These are phyloP conservation scores for Eudemis profundana DNA, from an alignment of 2,888 invertebrate species.

Conservation along the genomic window DNA sequence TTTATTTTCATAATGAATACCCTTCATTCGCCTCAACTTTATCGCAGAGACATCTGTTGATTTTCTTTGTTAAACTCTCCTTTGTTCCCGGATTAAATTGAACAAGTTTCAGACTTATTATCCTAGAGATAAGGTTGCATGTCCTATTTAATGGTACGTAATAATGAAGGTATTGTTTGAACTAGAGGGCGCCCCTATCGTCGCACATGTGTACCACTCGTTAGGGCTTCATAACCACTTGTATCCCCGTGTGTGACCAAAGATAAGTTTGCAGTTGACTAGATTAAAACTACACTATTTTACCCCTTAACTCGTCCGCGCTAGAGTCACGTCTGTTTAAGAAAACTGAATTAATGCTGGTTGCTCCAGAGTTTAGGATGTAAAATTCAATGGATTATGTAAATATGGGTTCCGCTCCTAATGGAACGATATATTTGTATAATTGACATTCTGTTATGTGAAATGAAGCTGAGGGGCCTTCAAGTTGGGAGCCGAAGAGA, in stretches of 20 bases:
- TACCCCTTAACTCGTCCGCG: constrained; percentile 1
- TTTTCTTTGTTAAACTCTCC: constrained; percentile 46
- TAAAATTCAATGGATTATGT: constrained; percentile 45
- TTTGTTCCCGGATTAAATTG: constrained; percentile 41
- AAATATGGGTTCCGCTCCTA: constrained; percentile 42
- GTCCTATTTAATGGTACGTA: constrained; percentile 32
- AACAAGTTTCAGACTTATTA: constrained; percentile 45
- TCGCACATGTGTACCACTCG: constrained; percentile 51
- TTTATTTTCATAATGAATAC: constrained; percentile 47
- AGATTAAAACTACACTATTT: constrained; percentile 13
- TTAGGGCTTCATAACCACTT: constrained; percentile 52
- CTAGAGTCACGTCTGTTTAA: constrained; percentile 12
- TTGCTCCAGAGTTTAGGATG: constrained; percentile 37
- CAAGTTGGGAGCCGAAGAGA: constrained; percentile 24
- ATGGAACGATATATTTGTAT: constrained; percentile 45
- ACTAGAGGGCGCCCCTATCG: constrained; percentile 47
- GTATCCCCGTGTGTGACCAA: constrained; percentile 48
- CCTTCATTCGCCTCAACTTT: constrained; percentile 45
- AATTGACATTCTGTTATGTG: constrained; percentile 41
- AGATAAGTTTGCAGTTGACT: constrained; percentile 23
- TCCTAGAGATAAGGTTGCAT: constrained; percentile 39
- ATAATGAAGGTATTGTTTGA: constrained; percentile 51
- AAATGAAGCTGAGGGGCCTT: constrained; percentile 37
- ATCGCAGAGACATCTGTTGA: constrained; percentile 48
- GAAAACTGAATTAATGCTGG: constrained; percentile 12